Percentiles rank a stretch among this genome's conserved stretches.
These are phyloP conservation scores for Ormia ochracea DNA, from an alignment of 2,888 invertebrate species.

Conservation along the genomic window DNA sequence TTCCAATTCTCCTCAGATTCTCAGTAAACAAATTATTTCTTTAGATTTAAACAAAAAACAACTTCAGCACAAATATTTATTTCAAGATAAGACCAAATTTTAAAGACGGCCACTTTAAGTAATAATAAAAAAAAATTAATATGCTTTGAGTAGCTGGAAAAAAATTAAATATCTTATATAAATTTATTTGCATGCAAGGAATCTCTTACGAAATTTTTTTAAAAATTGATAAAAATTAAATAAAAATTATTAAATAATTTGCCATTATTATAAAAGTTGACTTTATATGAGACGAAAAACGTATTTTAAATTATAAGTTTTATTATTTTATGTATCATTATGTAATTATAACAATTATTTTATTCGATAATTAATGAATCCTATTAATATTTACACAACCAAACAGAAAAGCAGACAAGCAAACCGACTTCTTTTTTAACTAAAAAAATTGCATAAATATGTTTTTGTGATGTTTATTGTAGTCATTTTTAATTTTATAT, in stretches of 20 bases:
- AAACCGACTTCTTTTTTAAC: neutral
- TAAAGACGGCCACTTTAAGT: neutral
- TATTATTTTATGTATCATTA: conserved; percentile 3
- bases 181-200: conserved; percentile 9
- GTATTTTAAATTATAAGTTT: conserved; percentile 19
- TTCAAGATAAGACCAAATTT: neutral
- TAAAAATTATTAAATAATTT: conserved; percentile 55
- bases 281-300: conserved; percentile 19
- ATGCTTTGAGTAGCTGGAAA: neutral
- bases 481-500: conserved; percentile 48
- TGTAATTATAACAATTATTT: conserved; percentile 28
- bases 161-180: neutral
- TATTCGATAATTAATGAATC: conserved; percentile 35
- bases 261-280: conserved; percentile 41
- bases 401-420: neutral
- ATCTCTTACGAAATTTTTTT: conserved; percentile 22
- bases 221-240: neutral
- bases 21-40: neutral
- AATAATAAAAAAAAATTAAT: no score
- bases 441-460: neutral
- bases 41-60: neutral
- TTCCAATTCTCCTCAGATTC: neutral
- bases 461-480: conserved; percentile 56
- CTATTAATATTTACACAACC: conserved; percentile 52
- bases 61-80: conserved; percentile 34